Base-by-base conservation (phyloP, 2,797 vertebrate species). In the Neomorphus geoffroyi region DNA sequence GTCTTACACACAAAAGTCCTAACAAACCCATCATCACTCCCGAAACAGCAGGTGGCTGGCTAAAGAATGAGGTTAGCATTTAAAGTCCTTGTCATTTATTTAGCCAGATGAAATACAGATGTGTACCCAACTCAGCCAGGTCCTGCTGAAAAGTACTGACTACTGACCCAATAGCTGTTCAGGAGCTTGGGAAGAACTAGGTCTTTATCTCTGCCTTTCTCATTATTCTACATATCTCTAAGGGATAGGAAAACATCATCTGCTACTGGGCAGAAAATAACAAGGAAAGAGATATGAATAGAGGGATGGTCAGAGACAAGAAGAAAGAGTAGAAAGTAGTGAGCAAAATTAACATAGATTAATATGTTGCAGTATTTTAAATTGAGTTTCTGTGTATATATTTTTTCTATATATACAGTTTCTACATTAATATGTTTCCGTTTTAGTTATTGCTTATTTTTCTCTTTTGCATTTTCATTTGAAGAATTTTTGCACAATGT, bases 91-190 rank as follows among this genome's bases (percentile, higher is more conserved):
- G 45, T 62, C 17, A 23, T 45, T 72, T 82, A 51, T 60, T 39
- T 28, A 74, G 12, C 13, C 19, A 39, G 27, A 9, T 45, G 23
- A 85, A 75, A 35, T 14, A 57, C 0, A 61, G 33, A 57, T 24
- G 46, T 64, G 50, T 79, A 54, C 3, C 9, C 2, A 2, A 13
- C 18, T 91, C 5, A 9, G 27, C 3, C 22, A 58, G 12, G 28
- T 39, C 30, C 32, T 60, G 19, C 11, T 69, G 54, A 33, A 64
- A 81, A 53, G 28, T 35, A 67, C 41, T 72, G 50, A 35, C 18
- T 10, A 0, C 33, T 61, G 41, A 50, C 10, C 17, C 4, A 13
- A 26, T 3, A 79, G 24, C 7, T 3, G 2, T 11, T 9, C 28
- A 14, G 32, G 30, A 81, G 7, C n/a, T n/a, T 65, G 41, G 50